These are phyloP conservation scores for Polypterus bichir DNA, from an alignment of 2,113 vertebrate genomes.

Conservation along the genomic window DNA sequence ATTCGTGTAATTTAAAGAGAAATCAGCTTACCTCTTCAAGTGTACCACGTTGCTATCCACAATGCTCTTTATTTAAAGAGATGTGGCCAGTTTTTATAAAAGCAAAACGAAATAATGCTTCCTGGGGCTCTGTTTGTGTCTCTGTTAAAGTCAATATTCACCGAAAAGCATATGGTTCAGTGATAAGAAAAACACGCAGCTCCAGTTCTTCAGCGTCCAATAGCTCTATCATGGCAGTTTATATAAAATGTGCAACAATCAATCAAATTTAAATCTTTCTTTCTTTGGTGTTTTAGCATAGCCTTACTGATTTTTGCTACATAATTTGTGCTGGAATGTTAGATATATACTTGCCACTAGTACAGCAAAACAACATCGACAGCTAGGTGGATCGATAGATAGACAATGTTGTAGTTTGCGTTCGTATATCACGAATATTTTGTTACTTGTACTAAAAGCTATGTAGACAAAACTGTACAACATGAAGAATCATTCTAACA, in stretches of 20 bases:
- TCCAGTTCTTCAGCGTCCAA: not conserved
- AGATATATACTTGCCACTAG: not conserved
- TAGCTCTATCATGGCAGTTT: not conserved
- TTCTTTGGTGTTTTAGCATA: not conserved
- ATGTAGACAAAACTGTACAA: too few relatives aligned
- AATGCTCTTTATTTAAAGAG: not conserved
- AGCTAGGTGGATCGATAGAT: too few relatives aligned
- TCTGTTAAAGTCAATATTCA: slow-evolving; percentile 5
- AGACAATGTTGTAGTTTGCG: too few relatives aligned
- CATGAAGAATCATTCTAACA: too few relatives aligned
- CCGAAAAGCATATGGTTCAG: slow-evolving; percentile 5
- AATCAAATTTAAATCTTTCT: not conserved
- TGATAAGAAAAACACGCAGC: not conserved
- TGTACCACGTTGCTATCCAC: not conserved
- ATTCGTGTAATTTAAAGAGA: too few relatives aligned
- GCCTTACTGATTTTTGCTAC: slow-evolving; percentile 7
- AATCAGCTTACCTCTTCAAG: too few relatives aligned
- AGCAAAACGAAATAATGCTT: not conserved
- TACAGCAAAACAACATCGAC: too few relatives aligned
- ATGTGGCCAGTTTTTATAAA: not conserved
- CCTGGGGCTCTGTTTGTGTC: not conserved
- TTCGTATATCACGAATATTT: too few relatives aligned
- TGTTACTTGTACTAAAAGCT: too few relatives aligned
- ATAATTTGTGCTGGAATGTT: slow-evolving; percentile 12
- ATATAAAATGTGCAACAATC: not conserved